Evolutionary conservation across 2,797 vertebrate genomes (phyloP), one percentile per base, ranked within the genome.

Genomic region (Pteropus rufus): DNA sequence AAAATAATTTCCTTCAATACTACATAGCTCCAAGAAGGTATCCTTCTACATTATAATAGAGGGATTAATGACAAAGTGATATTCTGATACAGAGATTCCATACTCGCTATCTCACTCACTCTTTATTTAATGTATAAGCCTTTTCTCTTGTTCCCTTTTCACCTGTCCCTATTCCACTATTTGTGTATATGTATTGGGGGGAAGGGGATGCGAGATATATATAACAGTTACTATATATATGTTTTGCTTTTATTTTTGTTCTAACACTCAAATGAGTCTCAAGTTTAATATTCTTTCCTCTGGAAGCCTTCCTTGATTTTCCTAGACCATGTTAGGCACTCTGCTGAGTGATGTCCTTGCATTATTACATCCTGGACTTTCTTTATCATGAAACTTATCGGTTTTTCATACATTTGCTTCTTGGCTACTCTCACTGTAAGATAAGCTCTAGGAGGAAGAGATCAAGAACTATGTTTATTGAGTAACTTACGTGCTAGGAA

Each of bases 381-480:
- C 39, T 26, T 36, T 81, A 19, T 89, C 5, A 24, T 52, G 64
- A 84, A 75, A 60, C 64, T 67, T 86, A 41, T 1, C 36, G 83
- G 23, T 89, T 89, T 46, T 89, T 95, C 31, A 52, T 41, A 0
- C 39, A 56, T 29, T 80, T 90, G 56, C 18, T 88, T 65, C 65
- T 93, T 90, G 96, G 31, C 54, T 91, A 96, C 39, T 67, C 18
- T 26, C 52, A 92, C 24, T 65, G 34, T 65, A 88, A 80, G 41
- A 44, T 73, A 72, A 95, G 12, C 21, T 93, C 75, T 84, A 80
- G 12, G 31, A 95, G 10, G 49, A 90, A 90, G 44, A 5, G 19
- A 46, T 46, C 39, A 70, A 83, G 19, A 52, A 10, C 31, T 88
- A 26, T 46, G 34, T 29, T 83, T 77, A 62, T 18, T 56, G 70